phyloP scores from a whole-genome alignment of 1,140 invertebrate species.

The Cecropterus lyciades region DNA sequence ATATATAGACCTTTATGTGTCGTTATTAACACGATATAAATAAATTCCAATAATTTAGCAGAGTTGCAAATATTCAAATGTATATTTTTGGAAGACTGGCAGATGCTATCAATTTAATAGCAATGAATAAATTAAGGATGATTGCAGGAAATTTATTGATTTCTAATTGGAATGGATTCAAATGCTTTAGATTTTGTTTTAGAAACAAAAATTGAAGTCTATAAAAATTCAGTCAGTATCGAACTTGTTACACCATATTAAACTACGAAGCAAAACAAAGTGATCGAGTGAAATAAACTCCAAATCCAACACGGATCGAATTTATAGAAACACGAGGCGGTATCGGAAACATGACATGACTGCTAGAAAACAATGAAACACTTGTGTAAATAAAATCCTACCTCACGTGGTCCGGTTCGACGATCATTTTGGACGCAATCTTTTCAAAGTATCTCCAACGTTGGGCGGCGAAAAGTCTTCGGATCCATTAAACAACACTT shows the following conservation, averaged over 20 bases:
- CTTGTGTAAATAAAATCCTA: conserved; percentile 68
- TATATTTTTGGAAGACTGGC: conserved; percentile 26
- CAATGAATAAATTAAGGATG: conserved; percentile 25
- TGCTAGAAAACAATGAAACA: conserved; percentile 45
- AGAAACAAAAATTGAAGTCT: conserved; percentile 10
- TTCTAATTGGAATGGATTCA: conserved; percentile 28
- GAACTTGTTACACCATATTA: conserved; percentile 12
- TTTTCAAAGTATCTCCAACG: conserved; percentile 67
- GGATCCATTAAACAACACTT: conserved; percentile 76
- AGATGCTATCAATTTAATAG: conserved; percentile 35
- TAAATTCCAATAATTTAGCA: neutral
- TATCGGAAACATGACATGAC: conserved; percentile 25
- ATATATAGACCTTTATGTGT: neutral
- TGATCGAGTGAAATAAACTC: conserved; percentile 14
- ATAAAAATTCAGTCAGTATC: conserved; percentile 5
- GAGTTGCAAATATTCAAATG: conserved; percentile 16
- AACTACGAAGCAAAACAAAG: neutral
- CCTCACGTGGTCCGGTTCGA: conserved; percentile 80
- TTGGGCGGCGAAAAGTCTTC: conserved; percentile 47
- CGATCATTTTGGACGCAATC: conserved; percentile 79
- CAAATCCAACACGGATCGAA: conserved; percentile 17
- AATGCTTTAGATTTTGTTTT: neutral
- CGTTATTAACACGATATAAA: conserved; percentile 10
- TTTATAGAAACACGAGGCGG: conserved; percentile 8
- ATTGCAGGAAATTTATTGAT: conserved; percentile 26